Conservation (phyloP, 2,113 vertebrate species). For the Onychostoma macrolepis region DNA sequence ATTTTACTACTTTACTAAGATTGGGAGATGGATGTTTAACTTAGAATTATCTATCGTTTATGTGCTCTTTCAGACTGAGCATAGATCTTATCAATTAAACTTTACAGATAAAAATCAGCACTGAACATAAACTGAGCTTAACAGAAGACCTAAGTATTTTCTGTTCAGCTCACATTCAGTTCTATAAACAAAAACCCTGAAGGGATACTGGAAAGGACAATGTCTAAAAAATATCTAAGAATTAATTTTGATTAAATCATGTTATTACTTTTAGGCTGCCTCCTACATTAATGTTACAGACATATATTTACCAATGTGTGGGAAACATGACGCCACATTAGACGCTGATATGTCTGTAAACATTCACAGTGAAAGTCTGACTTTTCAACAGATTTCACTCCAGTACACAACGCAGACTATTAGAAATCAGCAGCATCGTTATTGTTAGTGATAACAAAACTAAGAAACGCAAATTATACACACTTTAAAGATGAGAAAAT, state of each 20-base stretch:
- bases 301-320: neutral
- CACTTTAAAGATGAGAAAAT: neutral
- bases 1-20: neutral
- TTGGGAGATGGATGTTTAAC: neutral
- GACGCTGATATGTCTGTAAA: neutral
- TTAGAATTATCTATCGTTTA: neutral
- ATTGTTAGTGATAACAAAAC: neutral
- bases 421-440: neutral
- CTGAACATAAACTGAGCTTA: neutral
- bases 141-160: neutral
- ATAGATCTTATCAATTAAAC: neutral
- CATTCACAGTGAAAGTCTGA: conserved; percentile 31
- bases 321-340: conserved; percentile 1
- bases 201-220: neutral
- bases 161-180: neutral
- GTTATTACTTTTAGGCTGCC: neutral
- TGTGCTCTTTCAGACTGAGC: neutral
- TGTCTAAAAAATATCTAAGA: no score
- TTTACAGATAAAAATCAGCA: neutral
- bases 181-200: neutral
- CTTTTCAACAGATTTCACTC: neutral
- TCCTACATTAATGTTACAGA: neutral
- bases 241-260: no score
- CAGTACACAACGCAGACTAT: neutral
- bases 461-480: neutral